Base-by-base conservation (phyloP, 1,140 invertebrate genomes). In the Drosophila kanapiae region DNA sequence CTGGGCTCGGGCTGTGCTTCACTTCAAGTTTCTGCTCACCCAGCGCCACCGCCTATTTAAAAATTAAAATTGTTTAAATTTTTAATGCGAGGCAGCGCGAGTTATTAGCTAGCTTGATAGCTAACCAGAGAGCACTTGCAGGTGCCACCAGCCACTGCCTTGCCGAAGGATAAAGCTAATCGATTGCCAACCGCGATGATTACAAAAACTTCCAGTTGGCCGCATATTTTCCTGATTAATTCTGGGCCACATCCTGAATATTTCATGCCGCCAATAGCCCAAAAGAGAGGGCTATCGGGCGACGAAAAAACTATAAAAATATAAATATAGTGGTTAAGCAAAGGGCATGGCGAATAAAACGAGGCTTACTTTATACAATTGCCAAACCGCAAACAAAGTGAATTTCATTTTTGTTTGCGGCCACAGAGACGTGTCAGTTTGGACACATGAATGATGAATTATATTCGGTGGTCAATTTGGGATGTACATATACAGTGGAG, bases 401-500 rank as follows among this genome's bases (percentile, higher is more conserved):
- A 88, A 88, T 88, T 87, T 90, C 82, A 78, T 84, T 84, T 81
- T 51, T 72, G 74, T 90, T 87, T 85, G 84, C 70, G 84, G 85
- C 84, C 84, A 85, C 84, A 90, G 80, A 81, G 80, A 90, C 80
- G 85, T 90, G 84, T 85, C 84, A 90, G 86, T 75, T 90, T 71
- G 84, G 81, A 88, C 84, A 85, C 84, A 82, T 88, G 84, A 90
- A 88, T 88, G 84, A 88, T 88, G 84, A 90, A 88, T 88, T 88
- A 90, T 84, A 54, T 84, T 75, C 45, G 75, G 75, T 71, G 75
- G 75, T 78, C 75, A 78, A 40, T 74, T 74, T 51, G 54, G 54
- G 49, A 74, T 63, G 43, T 63, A 49, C 54, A 79, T 71, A 51
- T 71, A 54, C 33, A 45, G 43, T 6, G 31, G 2, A 14, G n/a